Conservation (phyloP, 2,113 vertebrate genomes). For the Panthera tigris region DNA sequence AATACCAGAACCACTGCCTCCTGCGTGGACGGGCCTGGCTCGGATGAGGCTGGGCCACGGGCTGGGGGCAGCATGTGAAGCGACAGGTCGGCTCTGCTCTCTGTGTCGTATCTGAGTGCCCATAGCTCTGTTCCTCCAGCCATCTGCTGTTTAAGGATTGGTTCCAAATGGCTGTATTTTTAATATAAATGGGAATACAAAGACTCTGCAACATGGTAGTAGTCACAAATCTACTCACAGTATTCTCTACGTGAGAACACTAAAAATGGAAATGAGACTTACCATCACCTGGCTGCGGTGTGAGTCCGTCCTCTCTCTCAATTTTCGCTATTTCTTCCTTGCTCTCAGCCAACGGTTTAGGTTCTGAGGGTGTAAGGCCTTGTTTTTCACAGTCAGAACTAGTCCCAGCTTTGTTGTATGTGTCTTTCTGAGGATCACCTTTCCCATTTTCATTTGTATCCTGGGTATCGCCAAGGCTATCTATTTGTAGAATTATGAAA, state of each 20-base stretch:
- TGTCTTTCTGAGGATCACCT: constrained; percentile 26
- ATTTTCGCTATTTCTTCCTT: constrained; percentile 20
- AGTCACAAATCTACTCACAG: background rate
- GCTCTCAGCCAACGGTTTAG: background rate
- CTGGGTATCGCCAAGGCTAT: background rate
- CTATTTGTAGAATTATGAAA: constrained; percentile 56
- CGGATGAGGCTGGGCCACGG: background rate
- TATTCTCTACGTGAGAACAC: background rate
- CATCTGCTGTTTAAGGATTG: background rate
- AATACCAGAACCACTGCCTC: background rate
- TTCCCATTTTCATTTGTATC: constrained; percentile 27
- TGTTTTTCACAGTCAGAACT: background rate
- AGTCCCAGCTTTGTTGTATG: background rate
- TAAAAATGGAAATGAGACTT: constrained; percentile 34
- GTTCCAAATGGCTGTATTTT: background rate
- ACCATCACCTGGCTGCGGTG: background rate
- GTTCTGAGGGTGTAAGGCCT: background rate
- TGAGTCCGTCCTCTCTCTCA: background rate
- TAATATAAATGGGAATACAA: constrained; percentile 47
- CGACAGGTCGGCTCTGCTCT: background rate
- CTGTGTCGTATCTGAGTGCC: background rate
- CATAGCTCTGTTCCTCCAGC: background rate
- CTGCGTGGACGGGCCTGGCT: background rate
- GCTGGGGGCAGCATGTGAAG: background rate
- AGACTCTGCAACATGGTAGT: background rate